phyloP scores from a whole-genome alignment of 1,140 invertebrate species.

The Chrysopa pallens region DNA sequence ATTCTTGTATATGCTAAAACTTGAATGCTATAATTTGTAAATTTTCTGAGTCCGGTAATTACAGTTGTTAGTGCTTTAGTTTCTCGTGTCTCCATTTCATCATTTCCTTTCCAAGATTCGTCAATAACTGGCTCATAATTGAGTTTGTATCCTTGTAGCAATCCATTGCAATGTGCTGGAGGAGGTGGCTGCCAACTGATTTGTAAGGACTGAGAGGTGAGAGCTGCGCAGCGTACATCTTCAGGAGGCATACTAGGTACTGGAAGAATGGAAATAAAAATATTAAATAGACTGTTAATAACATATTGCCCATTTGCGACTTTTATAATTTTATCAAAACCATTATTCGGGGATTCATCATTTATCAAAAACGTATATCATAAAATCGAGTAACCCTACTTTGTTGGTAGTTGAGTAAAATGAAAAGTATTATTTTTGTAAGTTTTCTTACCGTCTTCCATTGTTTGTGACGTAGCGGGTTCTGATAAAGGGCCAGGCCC shows the following conservation, averaged over 20 bases:
- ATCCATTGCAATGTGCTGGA: conserved; percentile 53
- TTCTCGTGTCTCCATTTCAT: conserved; percentile 46
- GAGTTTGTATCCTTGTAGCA: conserved; percentile 69
- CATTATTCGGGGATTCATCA: too few relatives aligned
- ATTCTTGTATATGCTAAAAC: conserved; percentile 65
- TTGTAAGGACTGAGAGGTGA: conserved; percentile 57
- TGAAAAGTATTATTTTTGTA: too few relatives aligned
- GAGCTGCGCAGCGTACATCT: conserved; percentile 47
- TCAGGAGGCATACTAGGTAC: conserved; percentile 55
- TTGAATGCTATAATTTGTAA: conserved; percentile 74
- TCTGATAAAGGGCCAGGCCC: conserved; percentile 64
- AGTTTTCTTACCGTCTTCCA: conserved; percentile 51
- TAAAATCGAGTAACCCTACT: too few relatives aligned
- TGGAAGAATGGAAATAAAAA: conserved; percentile 18
- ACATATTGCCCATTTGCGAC: too few relatives aligned
- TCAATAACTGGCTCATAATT: conserved; percentile 46
- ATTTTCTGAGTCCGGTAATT: conserved; percentile 48
- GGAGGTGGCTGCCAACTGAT: conserved; percentile 73
- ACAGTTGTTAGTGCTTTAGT: conserved; percentile 48
- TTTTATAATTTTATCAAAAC: too few relatives aligned
- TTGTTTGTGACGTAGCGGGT: conserved; percentile 52
- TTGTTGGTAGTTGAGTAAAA: too few relatives aligned
- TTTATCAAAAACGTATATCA: too few relatives aligned
- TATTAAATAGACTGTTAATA: too few relatives aligned
- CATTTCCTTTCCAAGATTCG: conserved; percentile 33